phyloP scores from a whole-genome alignment of 2,113 vertebrate genomes.

The Zosterops hypoxanthus region DNA sequence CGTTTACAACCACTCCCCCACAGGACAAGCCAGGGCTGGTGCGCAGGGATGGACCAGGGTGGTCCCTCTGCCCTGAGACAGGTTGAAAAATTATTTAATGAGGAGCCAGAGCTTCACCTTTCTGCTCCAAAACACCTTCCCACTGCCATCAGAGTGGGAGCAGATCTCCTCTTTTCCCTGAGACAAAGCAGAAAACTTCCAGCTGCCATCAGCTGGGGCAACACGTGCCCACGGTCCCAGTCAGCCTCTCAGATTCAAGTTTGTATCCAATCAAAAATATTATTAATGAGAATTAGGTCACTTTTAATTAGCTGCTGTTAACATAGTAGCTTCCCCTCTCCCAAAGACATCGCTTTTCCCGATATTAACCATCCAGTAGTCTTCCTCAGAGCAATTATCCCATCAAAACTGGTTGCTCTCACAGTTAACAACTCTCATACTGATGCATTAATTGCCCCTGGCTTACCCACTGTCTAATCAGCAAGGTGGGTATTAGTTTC shows the following conservation, averaged over 20 bases:
- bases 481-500: constrained; percentile 71
- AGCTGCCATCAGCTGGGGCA: not conserved
- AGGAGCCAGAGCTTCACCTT: not conserved
- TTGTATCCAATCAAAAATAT: not conserved
- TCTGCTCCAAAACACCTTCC: not conserved
- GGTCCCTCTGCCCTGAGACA: not conserved
- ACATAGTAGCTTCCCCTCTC: not conserved
- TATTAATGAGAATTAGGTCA: constrained; percentile 46
- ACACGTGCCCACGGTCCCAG: not conserved
- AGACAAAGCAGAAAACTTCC: not conserved
- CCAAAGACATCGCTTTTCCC: not conserved
- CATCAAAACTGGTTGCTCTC: constrained; percentile 11
- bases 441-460: constrained; percentile 63
- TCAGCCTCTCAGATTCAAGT: not conserved
- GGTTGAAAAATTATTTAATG: fast-evolving
- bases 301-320: constrained; percentile 49
- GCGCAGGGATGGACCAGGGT: not conserved
- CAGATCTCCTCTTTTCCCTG: not conserved
- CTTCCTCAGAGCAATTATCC: constrained; percentile 57
- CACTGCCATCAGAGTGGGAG: fast-evolving
- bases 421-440: constrained; percentile 37
- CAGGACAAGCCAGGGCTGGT: fast-evolving
- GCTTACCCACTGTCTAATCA: constrained; percentile 67
- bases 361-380: not conserved
- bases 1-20: fast-evolving